phyloP scores from a whole-genome alignment of 2,888 invertebrate genomes.

The Yponomeuta evonymella region DNA sequence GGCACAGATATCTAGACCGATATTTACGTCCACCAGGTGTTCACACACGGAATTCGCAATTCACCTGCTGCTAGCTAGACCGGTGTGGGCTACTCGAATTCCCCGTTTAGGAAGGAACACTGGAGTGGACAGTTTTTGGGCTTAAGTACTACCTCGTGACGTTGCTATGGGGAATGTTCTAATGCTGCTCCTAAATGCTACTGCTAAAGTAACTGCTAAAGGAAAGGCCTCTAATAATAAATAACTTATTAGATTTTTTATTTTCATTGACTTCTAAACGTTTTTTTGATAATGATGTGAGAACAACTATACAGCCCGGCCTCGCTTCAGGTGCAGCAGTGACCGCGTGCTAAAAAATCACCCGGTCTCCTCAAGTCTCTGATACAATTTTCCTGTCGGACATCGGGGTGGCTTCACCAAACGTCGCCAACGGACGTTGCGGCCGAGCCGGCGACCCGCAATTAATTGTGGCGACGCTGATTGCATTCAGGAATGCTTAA shows the following conservation, averaged over 20 bases:
- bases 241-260: no score
- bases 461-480: slow-evolving; percentile 38
- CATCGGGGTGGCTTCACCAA: background rate
- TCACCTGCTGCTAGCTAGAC: background rate
- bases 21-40: background rate
- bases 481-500: slow-evolving; percentile 37
- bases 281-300: no score
- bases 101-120: background rate
- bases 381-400: background rate
- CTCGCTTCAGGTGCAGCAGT: no score
- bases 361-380: no score
- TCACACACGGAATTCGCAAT: background rate
- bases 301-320: no score
- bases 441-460: slow-evolving; percentile 27
- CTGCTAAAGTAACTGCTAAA: no score
- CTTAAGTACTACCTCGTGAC: background rate
- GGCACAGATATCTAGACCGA: background rate
- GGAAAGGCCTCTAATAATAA: no score
- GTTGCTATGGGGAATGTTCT: no score
- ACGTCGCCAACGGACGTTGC: background rate
- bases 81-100: background rate
- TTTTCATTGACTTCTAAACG: no score
- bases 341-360: no score
- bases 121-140: background rate
- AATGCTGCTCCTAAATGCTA: no score